phyloP scores from a whole-genome alignment of 1,140 invertebrate species.

The Galleria mellonella region DNA sequence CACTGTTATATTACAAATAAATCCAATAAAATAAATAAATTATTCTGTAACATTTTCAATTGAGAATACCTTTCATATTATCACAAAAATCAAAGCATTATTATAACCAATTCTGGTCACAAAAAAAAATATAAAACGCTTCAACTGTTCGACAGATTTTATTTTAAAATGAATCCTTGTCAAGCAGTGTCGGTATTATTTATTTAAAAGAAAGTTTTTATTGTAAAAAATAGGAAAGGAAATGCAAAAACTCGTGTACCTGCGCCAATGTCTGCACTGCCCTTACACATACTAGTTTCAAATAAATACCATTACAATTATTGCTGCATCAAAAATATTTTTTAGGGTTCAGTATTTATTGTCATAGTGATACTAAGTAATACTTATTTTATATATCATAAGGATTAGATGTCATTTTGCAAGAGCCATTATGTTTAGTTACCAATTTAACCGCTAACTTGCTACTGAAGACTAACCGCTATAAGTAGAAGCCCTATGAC shows the following conservation, averaged over 20 bases:
- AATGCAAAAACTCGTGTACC: constrained; percentile 67
- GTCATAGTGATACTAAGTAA: too few species aligned
- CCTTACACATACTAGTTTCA: constrained; percentile 56
- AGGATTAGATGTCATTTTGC: constrained; percentile 32
- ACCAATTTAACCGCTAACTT: too few species aligned
- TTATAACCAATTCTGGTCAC: too few species aligned
- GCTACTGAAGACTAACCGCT: too few species aligned
- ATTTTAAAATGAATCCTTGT: constrained; percentile 69
- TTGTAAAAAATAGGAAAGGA: constrained; percentile 69
- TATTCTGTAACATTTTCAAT: too few species aligned
- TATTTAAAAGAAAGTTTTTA: constrained; percentile 74
- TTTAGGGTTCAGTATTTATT: too few species aligned
- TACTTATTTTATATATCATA: constrained; percentile 33
- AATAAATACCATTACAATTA: constrained; percentile 44
- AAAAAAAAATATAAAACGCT: constrained; percentile 34
- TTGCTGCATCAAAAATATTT: constrained; percentile 52
- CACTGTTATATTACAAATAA: too few species aligned
- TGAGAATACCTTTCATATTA: too few species aligned
- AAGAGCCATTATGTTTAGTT: too few species aligned
- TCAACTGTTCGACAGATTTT: constrained; percentile 48
- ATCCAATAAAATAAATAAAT: too few species aligned
- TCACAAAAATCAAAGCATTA: too few species aligned
- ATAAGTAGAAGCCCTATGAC: too few species aligned
- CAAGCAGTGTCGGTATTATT: constrained; percentile 66
- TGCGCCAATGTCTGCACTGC: constrained; percentile 56